Evolutionary conservation across 2,888 invertebrate genomes (phyloP), one percentile per base, ranked within the genome.

Genomic region (Thecocarcelia acutangulata): DNA sequence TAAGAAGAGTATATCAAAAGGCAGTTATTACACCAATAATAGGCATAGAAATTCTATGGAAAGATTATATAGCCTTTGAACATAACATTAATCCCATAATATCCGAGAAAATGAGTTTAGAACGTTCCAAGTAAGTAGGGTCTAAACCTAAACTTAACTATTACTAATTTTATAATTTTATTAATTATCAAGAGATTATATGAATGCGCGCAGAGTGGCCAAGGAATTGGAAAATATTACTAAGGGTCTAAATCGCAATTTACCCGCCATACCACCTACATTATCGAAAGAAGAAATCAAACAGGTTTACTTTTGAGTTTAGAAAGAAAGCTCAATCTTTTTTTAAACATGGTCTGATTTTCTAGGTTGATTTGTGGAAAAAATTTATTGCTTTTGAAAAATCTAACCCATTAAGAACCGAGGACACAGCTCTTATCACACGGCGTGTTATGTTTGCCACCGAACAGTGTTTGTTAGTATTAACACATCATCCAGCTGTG

Each of bases 331-430:
- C 8, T 11, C 37, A 40, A 8, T 48, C 13, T 46, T 3, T 28
- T 11, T 13, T 15, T 1, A 48, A 13, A 68, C 4, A 21, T 15
- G 9, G 24, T 3, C 33, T 8, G 9, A 33, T 28, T 19, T 42
- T 72, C 28, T 52, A 87, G 97, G 98, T 99, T 78, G 98, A 99
- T 84, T 91, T 99, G 9, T 99, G 99, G 99, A 98, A 99, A 91
- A 98, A 98, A 88, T 99, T 98, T 90, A 98, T 99, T 85, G 92
- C 94, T 0, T 99, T 98, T 96, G 99, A 99, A 91, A 96, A 98
- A 76, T 94, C 95, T 33, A 99, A 99, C 92, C 99, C 99, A 0
- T 92, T 99, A 69, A 93, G 98, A 12, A 97, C 98, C 0, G 99
- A 99, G 89, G 99, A 99, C 90, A 97, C 97, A 0, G 96, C 97